Evolutionary conservation across 2,888 invertebrate genomes (phyloP), one percentile per base, ranked within the genome.

Genomic region (Hecatera dysodea): DNA sequence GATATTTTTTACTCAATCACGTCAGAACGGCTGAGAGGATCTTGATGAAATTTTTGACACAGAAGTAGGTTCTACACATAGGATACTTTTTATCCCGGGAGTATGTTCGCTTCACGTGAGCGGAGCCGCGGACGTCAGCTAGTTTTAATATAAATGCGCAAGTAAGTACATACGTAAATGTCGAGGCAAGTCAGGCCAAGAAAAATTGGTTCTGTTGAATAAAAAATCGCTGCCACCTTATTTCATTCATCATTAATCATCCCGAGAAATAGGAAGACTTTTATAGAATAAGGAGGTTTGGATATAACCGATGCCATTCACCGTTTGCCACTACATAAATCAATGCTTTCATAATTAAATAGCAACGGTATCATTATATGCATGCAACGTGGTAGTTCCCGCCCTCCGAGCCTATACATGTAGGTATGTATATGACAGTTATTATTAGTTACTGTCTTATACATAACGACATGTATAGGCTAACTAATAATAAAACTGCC

Each of bases 171-270:
- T 7, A n/a, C 11, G 5, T 42, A n/a, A 44, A n/a, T 27, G 15
- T 9, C 24, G 17, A 33, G 53, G n/a, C 24, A 66, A 66, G 9
- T 22, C 22, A 15, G 19, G 19, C 27, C 5, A 48, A 48, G 24
- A 33, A 19, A 42, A 39, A 60, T 42, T 56, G 11, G 12, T 64
- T 42, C 22, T 19, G 5, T 42, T 44, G 12, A 19, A 29, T 52
- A 60, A 69, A 42, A 27, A 52, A 24, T 52, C 24, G 6, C 46
- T 27, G 1, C 46, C 17, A 55, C n/a, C 29, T 56, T 61, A 64
- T 75, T 75, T 75, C 60, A 63, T 48, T 70, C 44, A 53, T 29
- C 36, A 76, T 76, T 76, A 75, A 66, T 76, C 75, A 75, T 55
- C 39, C 22, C 7, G 11, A 15, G 53, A 33, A 65, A 55, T 55